Conservation (phyloP, 2,888 invertebrate species). For the Merodon equestris region DNA sequence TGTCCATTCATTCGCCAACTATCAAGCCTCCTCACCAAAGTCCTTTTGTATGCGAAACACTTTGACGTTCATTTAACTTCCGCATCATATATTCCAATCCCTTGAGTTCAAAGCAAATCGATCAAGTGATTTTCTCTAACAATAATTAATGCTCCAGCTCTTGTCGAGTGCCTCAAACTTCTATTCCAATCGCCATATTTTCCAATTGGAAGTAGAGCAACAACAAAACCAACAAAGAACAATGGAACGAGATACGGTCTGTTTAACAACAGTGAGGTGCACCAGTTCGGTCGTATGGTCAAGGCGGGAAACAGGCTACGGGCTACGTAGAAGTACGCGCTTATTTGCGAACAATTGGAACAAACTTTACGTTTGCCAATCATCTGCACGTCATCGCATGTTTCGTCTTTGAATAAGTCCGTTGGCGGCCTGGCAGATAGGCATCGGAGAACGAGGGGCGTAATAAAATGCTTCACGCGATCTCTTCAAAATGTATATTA, state of each 20-base stretch:
- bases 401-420: not conserved
- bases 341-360: conserved; percentile 28
- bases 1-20: conserved; percentile 24
- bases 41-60: conserved; percentile 64
- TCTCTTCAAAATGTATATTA: conserved; percentile 53
- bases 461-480: conserved; percentile 59
- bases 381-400: not conserved
- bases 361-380: conserved; percentile 45
- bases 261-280: not conserved
- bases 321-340: not conserved
- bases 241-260: conserved; percentile 4
- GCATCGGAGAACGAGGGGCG: conserved; percentile 43
- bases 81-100: conserved; percentile 59
- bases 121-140: conserved; percentile 60
- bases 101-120: conserved; percentile 66
- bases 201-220: conserved; percentile 23
- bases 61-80: conserved; percentile 66
- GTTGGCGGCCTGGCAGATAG: conserved; percentile 8
- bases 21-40: conserved; percentile 55
- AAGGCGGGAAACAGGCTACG: not conserved
- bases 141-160: conserved; percentile 64
- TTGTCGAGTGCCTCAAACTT: conserved; percentile 59
- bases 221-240: not conserved
- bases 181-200: conserved; percentile 34
- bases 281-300: not conserved